phyloP scores from a whole-genome alignment of 2,113 vertebrate genomes.

The Hydropotes inermis region DNA sequence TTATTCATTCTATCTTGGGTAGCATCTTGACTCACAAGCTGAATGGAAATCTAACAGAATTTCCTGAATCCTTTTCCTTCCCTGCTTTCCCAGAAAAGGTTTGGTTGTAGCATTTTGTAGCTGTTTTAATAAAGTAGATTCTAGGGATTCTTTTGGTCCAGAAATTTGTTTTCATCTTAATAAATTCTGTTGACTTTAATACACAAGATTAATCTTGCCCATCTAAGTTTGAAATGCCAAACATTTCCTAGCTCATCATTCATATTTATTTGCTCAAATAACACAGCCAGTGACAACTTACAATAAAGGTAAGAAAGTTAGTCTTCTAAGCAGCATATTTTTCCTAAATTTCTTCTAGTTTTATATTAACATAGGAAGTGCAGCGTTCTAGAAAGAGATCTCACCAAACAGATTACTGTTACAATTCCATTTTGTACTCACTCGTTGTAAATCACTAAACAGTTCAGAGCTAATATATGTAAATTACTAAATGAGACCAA shows the following conservation, averaged over 20 bases:
- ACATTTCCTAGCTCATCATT: not conserved
- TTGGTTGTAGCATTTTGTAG: not conserved
- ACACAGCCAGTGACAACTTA: not conserved
- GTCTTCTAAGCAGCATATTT: not conserved
- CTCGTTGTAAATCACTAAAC: not conserved
- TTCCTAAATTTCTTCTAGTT: not conserved
- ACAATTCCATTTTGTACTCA: not conserved
- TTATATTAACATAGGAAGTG: not conserved
- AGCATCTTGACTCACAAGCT: not conserved
- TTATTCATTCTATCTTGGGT: not conserved
- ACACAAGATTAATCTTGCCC: not conserved
- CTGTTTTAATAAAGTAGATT: not conserved
- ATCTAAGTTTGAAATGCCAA: constrained; percentile 12
- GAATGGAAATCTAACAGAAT: not conserved
- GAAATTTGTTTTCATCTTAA: constrained; percentile 28
- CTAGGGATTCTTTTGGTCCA: not conserved
- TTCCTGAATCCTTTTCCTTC: not conserved
- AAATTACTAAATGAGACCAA: not conserved
- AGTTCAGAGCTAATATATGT: not conserved
- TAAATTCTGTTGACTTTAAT: not conserved
- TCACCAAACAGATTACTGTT: not conserved
- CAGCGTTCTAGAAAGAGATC: not conserved
- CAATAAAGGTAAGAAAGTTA: not conserved
- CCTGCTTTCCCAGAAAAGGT: not conserved
- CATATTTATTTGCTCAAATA: constrained; percentile 17